Evolutionary conservation across 2,888 invertebrate genomes (phyloP).

Genomic region (Drosophila eohydei): DNA sequence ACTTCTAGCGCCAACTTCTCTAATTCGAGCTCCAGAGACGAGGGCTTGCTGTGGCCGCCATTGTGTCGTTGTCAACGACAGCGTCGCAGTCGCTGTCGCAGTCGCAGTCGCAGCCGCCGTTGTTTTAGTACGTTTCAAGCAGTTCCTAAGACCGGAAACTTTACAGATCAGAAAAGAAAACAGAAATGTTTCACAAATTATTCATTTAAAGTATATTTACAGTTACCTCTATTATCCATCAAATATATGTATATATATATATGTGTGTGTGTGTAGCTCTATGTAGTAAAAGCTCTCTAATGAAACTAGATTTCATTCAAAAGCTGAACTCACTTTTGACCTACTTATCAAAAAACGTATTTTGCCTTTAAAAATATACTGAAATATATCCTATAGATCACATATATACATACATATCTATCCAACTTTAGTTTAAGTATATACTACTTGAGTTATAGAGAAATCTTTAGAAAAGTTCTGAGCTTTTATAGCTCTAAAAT

Average conservation of each 20-base stretch:
- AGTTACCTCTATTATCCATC: neutral
- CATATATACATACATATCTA: too few species aligned
- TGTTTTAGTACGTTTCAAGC: constrained; percentile 53
- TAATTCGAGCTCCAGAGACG: constrained; percentile 14
- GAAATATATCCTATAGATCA: too few species aligned
- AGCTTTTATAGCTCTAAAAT: too few species aligned
- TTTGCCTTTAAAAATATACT: too few species aligned
- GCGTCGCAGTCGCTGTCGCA: constrained; percentile 13
- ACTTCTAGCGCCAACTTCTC: constrained; percentile 14
- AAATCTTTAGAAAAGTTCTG: too few species aligned
- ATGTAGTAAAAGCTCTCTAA: neutral
- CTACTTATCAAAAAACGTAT: neutral
- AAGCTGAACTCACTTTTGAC: neutral
- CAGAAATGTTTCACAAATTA: neutral
- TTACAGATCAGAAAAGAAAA: constrained; percentile 19
- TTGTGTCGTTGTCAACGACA: constrained; percentile 5
- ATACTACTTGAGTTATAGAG: too few species aligned
- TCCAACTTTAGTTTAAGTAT: too few species aligned
- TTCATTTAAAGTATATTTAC: neutral
- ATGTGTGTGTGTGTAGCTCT: neutral
- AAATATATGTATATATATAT: neutral
- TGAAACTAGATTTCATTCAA: neutral
- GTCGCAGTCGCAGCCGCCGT: constrained; percentile 26
- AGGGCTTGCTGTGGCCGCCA: constrained; percentile 10
- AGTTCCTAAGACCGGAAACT: constrained; percentile 22